These are phyloP conservation scores for Chaetoderma sp. DNA, from an alignment of 2,888 invertebrate genomes.

Conservation along the genomic window DNA sequence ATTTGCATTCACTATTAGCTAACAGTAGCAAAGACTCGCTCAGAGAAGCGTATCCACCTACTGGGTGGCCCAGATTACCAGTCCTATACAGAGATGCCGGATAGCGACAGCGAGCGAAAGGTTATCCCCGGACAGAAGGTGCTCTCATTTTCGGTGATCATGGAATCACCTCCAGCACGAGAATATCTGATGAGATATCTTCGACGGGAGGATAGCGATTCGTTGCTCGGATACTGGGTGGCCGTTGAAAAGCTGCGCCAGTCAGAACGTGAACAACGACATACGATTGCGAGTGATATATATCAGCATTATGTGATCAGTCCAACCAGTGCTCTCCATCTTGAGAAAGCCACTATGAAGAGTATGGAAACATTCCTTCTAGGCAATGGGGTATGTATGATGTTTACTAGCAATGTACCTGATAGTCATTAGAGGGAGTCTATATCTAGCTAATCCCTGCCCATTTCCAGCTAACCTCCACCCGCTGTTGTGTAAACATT, in stretches of 20 bases:
- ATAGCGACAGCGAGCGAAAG: constrained; percentile 34
- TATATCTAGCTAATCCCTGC: too few relatives aligned
- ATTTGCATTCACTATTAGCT: too few relatives aligned
- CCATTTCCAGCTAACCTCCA: too few relatives aligned
- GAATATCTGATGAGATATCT: constrained; percentile 82
- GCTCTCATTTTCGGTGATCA: constrained; percentile 55
- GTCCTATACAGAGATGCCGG: constrained; percentile 40
- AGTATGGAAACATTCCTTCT: constrained; percentile 88
- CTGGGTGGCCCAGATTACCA: constrained; percentile 62
- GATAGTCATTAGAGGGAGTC: too few relatives aligned
- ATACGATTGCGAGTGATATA: constrained; percentile 90
- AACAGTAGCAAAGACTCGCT: constrained; percentile 62
- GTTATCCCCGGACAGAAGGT: constrained; percentile 44
- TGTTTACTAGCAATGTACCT: too few relatives aligned
- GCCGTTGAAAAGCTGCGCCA: too few relatives aligned
- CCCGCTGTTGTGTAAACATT: too few relatives aligned
- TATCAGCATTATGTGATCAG: constrained; percentile 89
- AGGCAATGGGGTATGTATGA: constrained; percentile 78
- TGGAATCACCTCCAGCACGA: constrained; percentile 52
- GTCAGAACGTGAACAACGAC: too few relatives aligned
- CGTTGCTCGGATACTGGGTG: constrained; percentile 75
- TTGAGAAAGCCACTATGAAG: constrained; percentile 75
- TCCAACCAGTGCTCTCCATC: constrained; percentile 84
- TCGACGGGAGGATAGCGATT: constrained; percentile 85
- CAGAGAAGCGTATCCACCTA: constrained; percentile 61